Percentiles rank a stretch among this genome's conserved stretches.
These are phyloP conservation scores for Tethea ocularis DNA, from an alignment of 2,888 invertebrate species.

Conservation along the genomic window DNA sequence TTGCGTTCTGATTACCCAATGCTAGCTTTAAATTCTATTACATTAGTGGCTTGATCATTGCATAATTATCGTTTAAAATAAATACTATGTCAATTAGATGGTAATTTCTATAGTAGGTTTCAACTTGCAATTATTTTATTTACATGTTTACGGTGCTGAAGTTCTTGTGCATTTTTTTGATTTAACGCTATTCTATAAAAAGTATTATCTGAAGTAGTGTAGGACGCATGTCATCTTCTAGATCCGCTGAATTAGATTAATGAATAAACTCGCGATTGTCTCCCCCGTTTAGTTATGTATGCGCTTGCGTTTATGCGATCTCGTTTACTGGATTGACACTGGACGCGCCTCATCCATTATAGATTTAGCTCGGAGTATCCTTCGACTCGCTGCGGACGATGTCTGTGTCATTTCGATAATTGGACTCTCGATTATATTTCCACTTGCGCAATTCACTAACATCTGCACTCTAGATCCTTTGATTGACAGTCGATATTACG, in stretches of 20 bases:
- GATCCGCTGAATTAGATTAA: slow-evolving; percentile 46
- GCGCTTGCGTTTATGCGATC: slow-evolving; percentile 71
- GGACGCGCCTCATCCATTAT: slow-evolving; percentile 81
- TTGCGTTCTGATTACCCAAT: slow-evolving; percentile 60
- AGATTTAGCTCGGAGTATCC: slow-evolving; percentile 74
- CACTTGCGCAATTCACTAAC: slow-evolving; percentile 69
- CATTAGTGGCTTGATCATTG: slow-evolving; percentile 8
- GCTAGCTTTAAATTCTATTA: slow-evolving; percentile 29
- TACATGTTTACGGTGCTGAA: neutral
- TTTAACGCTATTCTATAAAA: neutral
- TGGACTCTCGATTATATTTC: slow-evolving; percentile 59
- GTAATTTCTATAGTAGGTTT: neutral
- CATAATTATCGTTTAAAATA: slow-evolving; percentile 7
- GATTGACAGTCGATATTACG: slow-evolving; percentile 68
- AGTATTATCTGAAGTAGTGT: neutral
- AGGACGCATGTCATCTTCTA: slow-evolving; percentile 7
- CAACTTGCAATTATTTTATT: neutral
- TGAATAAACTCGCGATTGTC: slow-evolving; percentile 62
- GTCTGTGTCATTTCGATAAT: slow-evolving; percentile 81
- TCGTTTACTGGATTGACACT: slow-evolving; percentile 77
- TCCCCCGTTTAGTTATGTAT: slow-evolving; percentile 63
- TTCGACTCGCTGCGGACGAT: slow-evolving; percentile 49
- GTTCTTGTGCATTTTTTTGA: neutral
- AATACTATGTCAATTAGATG: slow-evolving; percentile 8
- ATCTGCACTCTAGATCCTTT: slow-evolving; percentile 68